A percentile compares a stretch with the other conserved stretches of the same genome.
These are phyloP conservation scores for Camptogramma bilineatum DNA, from an alignment of 2,888 invertebrate genomes.

Conservation along the genomic window DNA sequence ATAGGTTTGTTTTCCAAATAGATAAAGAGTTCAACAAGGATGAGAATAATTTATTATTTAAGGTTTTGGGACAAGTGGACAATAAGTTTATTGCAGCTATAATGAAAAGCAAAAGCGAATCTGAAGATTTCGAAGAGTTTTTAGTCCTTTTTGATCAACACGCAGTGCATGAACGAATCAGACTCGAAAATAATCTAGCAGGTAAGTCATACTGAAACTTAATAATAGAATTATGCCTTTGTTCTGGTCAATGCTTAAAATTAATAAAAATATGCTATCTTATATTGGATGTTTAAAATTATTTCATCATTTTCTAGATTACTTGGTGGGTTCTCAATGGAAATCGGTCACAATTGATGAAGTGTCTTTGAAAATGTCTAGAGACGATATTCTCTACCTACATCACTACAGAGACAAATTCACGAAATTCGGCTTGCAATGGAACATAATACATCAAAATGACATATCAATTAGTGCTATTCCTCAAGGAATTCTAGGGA, in stretches of 20 bases:
- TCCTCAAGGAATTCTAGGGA: constrained; percentile 87
- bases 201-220: constrained; percentile 65
- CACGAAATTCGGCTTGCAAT: constrained; percentile 84
- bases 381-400: constrained; percentile 82
- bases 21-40: not conserved
- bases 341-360: constrained; percentile 59
- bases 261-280: too few species aligned
- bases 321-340: constrained; percentile 72
- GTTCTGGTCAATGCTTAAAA: too few species aligned
- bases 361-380: constrained; percentile 61
- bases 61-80: constrained; percentile 91
- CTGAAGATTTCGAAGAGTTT: constrained; percentile 68
- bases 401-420: constrained; percentile 84
- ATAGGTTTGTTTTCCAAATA: not conserved
- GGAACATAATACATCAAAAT: constrained; percentile 68
- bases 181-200: constrained; percentile 88
- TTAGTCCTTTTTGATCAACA: constrained; percentile 94
- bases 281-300: too few species aligned
- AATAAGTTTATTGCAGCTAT: constrained; percentile 88
- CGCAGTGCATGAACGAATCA: constrained; percentile 93
- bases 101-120: constrained; percentile 54
- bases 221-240: not conserved
- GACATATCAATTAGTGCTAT: constrained; percentile 80
- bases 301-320: constrained; percentile 65
- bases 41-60: too few species aligned